Conservation (phyloP, 2,797 vertebrate species). For the Phoeniculus purpureus region DNA sequence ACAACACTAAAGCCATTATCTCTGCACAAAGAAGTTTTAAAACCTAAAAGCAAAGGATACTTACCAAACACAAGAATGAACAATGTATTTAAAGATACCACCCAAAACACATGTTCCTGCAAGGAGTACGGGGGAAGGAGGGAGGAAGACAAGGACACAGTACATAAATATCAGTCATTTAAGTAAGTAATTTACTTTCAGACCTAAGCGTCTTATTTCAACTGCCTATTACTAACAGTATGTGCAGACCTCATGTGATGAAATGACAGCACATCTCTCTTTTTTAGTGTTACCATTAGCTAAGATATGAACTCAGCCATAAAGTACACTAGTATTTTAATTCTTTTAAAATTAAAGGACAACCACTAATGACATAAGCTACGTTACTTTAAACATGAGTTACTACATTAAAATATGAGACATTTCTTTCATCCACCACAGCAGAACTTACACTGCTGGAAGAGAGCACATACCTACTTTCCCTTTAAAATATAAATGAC, state of each 20-base stretch:
- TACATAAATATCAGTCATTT: background rate
- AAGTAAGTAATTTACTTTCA: background rate
- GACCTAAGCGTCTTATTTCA: background rate
- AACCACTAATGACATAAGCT: background rate
- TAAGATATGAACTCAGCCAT: background rate
- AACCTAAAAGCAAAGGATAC: conserved; percentile 58
- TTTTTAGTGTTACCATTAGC: background rate
- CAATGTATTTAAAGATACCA: conserved; percentile 96
- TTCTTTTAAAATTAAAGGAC: background rate
- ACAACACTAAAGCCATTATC: background rate
- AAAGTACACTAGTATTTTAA: background rate
- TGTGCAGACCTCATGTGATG: background rate
- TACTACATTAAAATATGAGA: background rate
- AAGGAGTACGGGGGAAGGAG: conserved; percentile 18
- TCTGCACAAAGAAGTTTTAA: background rate
- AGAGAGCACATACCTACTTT: background rate
- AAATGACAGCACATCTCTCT: background rate
- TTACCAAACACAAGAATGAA: conserved; percentile 99
- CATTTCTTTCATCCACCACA: background rate
- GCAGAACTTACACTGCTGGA: background rate
- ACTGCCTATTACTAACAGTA: background rate
- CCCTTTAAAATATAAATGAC: background rate
- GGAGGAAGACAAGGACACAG: background rate
- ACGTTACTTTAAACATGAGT: background rate
- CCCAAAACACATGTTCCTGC: conserved; percentile 99